Evolutionary conservation across 2,113 vertebrate genomes (phyloP).

Genomic region (Archilochus colubris): DNA sequence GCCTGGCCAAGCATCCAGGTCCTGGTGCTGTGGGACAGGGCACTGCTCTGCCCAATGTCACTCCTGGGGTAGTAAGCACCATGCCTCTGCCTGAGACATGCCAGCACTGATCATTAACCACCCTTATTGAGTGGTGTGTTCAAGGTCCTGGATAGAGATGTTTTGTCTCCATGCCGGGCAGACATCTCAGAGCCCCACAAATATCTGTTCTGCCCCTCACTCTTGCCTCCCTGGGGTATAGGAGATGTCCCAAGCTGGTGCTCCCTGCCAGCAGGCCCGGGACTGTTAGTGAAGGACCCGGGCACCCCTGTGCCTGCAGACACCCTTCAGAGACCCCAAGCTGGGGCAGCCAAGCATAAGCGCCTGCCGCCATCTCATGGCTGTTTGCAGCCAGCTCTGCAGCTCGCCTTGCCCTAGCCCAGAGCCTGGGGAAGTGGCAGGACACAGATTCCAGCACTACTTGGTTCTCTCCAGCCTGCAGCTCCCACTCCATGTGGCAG

Average conservation of each 20-base stretch:
- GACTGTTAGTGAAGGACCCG: accelerated
- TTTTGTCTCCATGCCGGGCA: not conserved
- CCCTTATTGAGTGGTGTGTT: not conserved
- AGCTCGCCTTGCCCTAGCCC: not conserved
- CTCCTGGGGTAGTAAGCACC: accelerated
- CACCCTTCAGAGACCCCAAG: not conserved
- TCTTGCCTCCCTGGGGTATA: accelerated
- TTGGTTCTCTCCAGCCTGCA: too few relatives aligned
- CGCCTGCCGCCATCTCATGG: constrained; percentile 59
- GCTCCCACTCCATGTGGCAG: accelerated
- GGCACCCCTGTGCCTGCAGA: not conserved
- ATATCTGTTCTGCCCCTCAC: not conserved
- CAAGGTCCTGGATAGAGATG: not conserved
- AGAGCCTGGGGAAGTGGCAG: accelerated
- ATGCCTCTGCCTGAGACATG: not conserved
- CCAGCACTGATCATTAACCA: constrained; percentile 3
- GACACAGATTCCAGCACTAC: too few relatives aligned
- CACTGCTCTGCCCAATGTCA: not conserved
- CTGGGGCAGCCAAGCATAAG: not conserved
- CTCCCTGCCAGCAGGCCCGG: accelerated
- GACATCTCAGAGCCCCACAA: not conserved
- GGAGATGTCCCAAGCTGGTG: not conserved
- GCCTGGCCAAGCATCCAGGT: not conserved
- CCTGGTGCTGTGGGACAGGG: not conserved
- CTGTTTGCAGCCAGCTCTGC: not conserved